Evolutionary conservation across 1,140 invertebrate genomes (phyloP).

Genomic region (Laupala kohalensis): DNA sequence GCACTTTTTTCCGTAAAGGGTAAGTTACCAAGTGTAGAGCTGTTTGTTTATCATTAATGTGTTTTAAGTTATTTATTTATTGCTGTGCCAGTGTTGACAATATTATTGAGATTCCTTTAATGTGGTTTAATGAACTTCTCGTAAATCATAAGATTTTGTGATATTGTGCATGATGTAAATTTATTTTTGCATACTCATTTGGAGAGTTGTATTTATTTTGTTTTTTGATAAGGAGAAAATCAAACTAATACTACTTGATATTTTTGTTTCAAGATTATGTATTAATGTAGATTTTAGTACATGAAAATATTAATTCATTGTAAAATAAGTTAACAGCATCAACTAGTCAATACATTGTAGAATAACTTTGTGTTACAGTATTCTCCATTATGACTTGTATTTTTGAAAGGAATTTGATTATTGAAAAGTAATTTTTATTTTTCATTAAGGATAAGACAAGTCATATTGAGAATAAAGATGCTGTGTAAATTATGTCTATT

Average conservation of each 20-base stretch:
- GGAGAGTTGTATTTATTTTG: not conserved
- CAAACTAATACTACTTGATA: not conserved
- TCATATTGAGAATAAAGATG: too few species aligned
- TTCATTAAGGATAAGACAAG: too few species aligned
- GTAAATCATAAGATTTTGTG: not conserved
- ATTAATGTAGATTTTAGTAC: not conserved
- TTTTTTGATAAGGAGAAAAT: not conserved
- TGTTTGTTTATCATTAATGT: not conserved
- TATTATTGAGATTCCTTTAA: not conserved
- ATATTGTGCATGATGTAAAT: not conserved
- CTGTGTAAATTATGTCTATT: too few species aligned
- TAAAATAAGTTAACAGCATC: not conserved
- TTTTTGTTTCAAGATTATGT: not conserved
- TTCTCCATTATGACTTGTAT: too few species aligned
- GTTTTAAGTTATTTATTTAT: not conserved
- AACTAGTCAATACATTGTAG: not conserved
- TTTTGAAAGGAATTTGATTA: too few species aligned
- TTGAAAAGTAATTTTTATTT: too few species aligned
- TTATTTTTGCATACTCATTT: not conserved
- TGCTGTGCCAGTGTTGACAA: not conserved
- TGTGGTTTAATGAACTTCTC: not conserved
- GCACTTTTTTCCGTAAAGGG: not conserved
- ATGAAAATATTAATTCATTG: not conserved
- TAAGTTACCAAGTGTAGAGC: not conserved
- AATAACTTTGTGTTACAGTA: not conserved